These are phyloP conservation scores for Drosophila rubida DNA, from an alignment of 2,888 invertebrate genomes.

Conservation along the genomic window DNA sequence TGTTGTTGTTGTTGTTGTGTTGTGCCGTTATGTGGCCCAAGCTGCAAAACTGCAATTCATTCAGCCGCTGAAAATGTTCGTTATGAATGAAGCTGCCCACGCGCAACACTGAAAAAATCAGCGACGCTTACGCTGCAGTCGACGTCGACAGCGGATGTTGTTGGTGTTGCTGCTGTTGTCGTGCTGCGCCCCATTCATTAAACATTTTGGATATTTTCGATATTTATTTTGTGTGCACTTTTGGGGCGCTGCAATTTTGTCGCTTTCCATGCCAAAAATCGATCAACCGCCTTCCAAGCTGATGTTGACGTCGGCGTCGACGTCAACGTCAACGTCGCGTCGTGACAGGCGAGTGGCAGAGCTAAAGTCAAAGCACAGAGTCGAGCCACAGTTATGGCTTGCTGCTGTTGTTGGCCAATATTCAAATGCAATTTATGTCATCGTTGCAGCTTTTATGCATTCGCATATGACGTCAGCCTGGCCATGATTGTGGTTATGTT, in stretches of 20 bases:
- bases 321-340: slow-evolving; percentile 45
- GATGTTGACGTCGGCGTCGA: slow-evolving; percentile 7
- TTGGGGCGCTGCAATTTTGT: slow-evolving; percentile 49
- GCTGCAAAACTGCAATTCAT: slow-evolving; percentile 72
- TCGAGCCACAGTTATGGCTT: slow-evolving; percentile 50
- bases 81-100: slow-evolving; percentile 79
- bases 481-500: slow-evolving; percentile 66
- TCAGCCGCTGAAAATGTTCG: slow-evolving; percentile 63
- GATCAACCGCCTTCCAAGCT: slow-evolving; percentile 47
- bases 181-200: slow-evolving; percentile 67
- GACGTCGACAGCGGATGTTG: slow-evolving; percentile 70
- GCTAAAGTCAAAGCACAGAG: slow-evolving; percentile 12
- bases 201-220: slow-evolving; percentile 50
- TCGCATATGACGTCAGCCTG: slow-evolving; percentile 71
- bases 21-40: slow-evolving; percentile 70
- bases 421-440: slow-evolving; percentile 83
- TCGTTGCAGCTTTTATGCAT: slow-evolving; percentile 67
- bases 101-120: slow-evolving; percentile 47
- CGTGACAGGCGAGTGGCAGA: slow-evolving; percentile 69
- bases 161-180: slow-evolving; percentile 27
- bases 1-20: slow-evolving; percentile 12
- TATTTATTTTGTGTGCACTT: slow-evolving; percentile 12
- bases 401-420: slow-evolving; percentile 81
- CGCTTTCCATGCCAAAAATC: slow-evolving; percentile 67
- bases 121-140: slow-evolving; percentile 36